Base-by-base conservation (phyloP, 2,113 vertebrate genomes). In the Onychorhynchus coronatus region DNA sequence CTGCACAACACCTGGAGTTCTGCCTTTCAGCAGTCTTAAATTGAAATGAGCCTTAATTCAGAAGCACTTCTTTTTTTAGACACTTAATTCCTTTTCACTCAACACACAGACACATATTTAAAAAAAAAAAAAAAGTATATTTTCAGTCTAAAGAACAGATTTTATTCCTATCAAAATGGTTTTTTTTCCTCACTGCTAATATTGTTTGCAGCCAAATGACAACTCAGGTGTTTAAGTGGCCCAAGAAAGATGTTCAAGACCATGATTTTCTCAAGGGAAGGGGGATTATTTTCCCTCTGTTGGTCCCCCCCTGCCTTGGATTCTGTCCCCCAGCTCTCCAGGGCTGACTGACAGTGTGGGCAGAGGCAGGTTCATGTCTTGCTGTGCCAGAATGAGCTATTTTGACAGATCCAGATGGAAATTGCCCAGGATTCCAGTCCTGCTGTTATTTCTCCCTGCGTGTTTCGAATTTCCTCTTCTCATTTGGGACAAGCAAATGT, bases 1-100 rank as follows among this genome's bases (percentile, higher is more conserved):
- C 89, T 92, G 86, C 87, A 85, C 84, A 94, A 92, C 86, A 95
- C 93, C 89, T 91, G 93, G 31, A 3, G 0, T 73, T 91, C 89
- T 91, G 84, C 93, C 89, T 94, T 91, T 87, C 77, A 89, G 28
- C 44, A 12, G 21, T 55, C 73, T 63, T 16, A 5, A 84, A 91
- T 46, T 46, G 52, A 91, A 96, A 96, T 52, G 44, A 96, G 89
- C 74, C 68, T 81, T 96, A 86, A 97, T 95, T 95, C 94, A 86
- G 49, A 61, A 84, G 61, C 70, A 30, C 8, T 80, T 16, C 21
- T 88, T 67, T 75, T 68, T 68, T 82, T 84, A 66, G 65, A 8
- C 49, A 46, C 46, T 81, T 77, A 87, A 91, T 91, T 80, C 70
- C 70, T 88, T 92, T 78, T 89, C 77, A 61, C 30, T 89, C 74